Evolutionary conservation across 1,140 invertebrate genomes (phyloP).

Genomic region (Drosophila ambigua): DNA sequence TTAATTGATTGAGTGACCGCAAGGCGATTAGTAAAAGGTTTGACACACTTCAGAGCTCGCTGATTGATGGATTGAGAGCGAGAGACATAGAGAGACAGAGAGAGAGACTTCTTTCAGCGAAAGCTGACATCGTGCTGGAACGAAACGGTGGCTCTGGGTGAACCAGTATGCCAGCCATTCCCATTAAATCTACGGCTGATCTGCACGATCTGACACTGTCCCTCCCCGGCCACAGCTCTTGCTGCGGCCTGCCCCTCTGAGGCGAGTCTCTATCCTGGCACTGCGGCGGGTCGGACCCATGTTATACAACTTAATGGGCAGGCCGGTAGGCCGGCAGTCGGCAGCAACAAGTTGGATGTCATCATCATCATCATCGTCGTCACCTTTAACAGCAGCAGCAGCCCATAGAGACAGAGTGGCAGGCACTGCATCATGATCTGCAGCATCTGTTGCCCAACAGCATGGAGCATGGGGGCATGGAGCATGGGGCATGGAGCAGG

Average conservation of each 20-base stretch:
- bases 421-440: constrained; percentile 10
- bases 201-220: too few species aligned
- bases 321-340: constrained; percentile 1
- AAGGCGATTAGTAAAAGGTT: constrained; percentile 45
- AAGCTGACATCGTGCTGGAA: too few species aligned
- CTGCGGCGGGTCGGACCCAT: too few species aligned
- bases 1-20: constrained; percentile 50
- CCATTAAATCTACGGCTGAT: too few species aligned
- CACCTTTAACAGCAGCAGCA: constrained; percentile 30
- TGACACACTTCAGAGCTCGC: constrained; percentile 32
- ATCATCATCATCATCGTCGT: constrained; percentile 47
- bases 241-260: too few species aligned
- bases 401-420: not conserved
- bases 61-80: constrained; percentile 36
- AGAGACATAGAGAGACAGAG: too few species aligned
- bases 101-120: not conserved
- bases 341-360: constrained; percentile 40
- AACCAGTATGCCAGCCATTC: too few species aligned
- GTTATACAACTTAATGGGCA: constrained; percentile 33
- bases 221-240: too few species aligned
- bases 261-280: too few species aligned
- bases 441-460: constrained; percentile 10
- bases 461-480: not conserved
- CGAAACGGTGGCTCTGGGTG: too few species aligned
- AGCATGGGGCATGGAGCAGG: not conserved